phyloP scores from a whole-genome alignment of 1,140 invertebrate genomes.

The Nephila pilipes region DNA sequence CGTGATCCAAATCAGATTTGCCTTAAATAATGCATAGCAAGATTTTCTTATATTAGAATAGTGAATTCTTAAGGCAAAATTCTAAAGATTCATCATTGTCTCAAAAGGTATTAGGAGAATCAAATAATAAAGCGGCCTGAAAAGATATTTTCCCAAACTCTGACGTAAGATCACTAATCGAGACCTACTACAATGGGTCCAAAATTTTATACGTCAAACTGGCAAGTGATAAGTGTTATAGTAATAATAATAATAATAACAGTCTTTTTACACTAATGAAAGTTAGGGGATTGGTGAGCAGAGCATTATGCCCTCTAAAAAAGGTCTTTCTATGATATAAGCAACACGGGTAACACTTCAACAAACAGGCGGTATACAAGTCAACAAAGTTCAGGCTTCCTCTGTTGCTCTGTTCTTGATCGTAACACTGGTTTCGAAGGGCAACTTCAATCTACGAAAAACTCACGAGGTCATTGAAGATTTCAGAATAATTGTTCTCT shows the following conservation, averaged over 20 bases:
- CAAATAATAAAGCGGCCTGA: neutral
- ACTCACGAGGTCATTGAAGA: neutral
- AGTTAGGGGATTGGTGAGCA: slow-evolving; percentile 57
- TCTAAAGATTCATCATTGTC: no score
- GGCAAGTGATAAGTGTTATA: slow-evolving; percentile 64
- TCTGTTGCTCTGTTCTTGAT: neutral
- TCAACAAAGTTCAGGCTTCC: slow-evolving; percentile 1
- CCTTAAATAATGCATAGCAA: no score
- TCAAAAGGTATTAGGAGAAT: neutral
- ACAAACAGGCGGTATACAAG: slow-evolving; percentile 43
- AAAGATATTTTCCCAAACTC: slow-evolving; percentile 6
- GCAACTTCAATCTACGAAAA: slow-evolving; percentile 13
- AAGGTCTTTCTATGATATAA: slow-evolving; percentile 71
- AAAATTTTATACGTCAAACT: slow-evolving; percentile 65
- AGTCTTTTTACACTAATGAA: slow-evolving; percentile 75
- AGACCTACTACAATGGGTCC: slow-evolving; percentile 48
- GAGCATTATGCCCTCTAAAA: slow-evolving; percentile 67
- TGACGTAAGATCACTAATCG: slow-evolving; percentile 46
- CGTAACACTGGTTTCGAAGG: neutral
- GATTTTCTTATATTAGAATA: no score
- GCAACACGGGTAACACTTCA: slow-evolving; percentile 64
- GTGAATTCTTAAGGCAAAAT: no score
- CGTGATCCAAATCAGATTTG: no score
- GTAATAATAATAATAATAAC: slow-evolving; percentile 57
- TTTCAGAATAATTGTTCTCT: neutral